Conservation (phyloP, 2,888 invertebrate genomes). For the Rhagonycha lutea region DNA sequence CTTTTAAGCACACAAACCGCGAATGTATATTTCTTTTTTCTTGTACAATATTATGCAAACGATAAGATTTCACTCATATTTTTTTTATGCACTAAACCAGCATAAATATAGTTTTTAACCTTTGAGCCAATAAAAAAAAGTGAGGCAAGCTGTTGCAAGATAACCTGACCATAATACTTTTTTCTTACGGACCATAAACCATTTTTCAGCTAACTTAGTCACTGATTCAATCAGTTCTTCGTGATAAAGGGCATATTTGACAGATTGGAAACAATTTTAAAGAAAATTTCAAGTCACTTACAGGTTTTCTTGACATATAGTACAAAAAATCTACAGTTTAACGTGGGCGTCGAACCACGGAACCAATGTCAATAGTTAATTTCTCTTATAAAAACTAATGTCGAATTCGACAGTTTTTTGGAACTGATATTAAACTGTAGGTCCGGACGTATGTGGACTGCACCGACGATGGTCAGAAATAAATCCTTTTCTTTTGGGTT, state of each 20-base stretch:
- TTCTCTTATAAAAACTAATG: too few species aligned
- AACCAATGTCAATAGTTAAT: too few species aligned
- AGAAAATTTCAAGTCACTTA: too few species aligned
- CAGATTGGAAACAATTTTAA: neutral
- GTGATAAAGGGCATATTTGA: neutral
- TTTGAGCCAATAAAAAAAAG: neutral
- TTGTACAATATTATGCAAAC: neutral
- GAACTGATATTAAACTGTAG: too few species aligned
- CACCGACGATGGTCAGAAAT: too few species aligned
- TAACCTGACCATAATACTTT: neutral
- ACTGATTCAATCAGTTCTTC: neutral
- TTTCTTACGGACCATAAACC: neutral
- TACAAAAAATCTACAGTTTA: too few species aligned
- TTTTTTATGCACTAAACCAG: neutral
- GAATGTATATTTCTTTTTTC: too few species aligned
- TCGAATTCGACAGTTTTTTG: too few species aligned
- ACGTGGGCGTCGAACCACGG: too few species aligned
- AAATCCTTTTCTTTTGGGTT: too few species aligned
- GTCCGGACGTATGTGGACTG: too few species aligned
- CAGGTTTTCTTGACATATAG: too few species aligned
- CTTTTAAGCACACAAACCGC: neutral
- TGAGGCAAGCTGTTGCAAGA: neutral
- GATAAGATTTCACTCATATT: neutral
- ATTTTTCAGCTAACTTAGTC: neutral
- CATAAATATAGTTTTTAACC: neutral